Evolutionary conservation across 2,113 vertebrate genomes (phyloP).

Genomic region (Crotalus viridis): DNA sequence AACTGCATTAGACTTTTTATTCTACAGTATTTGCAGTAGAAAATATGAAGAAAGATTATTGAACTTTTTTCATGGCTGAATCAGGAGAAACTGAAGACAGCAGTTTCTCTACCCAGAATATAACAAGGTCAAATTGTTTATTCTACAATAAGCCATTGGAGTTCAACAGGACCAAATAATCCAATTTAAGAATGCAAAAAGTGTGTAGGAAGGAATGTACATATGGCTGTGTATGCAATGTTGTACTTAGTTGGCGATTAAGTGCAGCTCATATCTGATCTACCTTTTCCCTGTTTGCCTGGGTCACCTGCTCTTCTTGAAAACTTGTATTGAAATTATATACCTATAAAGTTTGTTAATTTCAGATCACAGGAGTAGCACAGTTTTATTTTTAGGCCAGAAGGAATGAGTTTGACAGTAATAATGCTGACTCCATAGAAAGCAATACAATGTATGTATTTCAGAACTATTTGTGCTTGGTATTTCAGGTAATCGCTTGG

Average conservation of each 20-base stretch:
- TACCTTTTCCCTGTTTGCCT: neutral
- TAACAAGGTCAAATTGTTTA: neutral
- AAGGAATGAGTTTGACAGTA: slow-evolving; percentile 31
- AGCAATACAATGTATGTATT: slow-evolving; percentile 74
- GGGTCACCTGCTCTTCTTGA: neutral
- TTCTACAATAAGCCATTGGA: neutral
- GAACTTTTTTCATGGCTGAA: neutral
- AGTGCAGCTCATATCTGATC: neutral
- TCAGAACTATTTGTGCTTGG: slow-evolving; percentile 66
- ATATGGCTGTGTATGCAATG: neutral
- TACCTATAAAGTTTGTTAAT: neutral
- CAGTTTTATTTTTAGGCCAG: neutral
- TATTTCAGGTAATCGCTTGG: neutral
- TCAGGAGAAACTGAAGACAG: slow-evolving; percentile 19
- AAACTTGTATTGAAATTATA: neutral
- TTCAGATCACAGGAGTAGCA: slow-evolving; percentile 24
- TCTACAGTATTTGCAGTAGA: slow-evolving; percentile 32
- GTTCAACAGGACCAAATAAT: neutral
- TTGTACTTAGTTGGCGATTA: neutral
- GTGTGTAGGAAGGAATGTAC: neutral
- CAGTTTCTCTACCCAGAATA: neutral
- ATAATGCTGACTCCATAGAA: slow-evolving; percentile 67
- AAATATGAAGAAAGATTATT: neutral
- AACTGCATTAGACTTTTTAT: slow-evolving; percentile 10
- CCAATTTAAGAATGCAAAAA: slow-evolving; percentile 7